Percentiles rank a stretch among this genome's conserved stretches.
Evolutionary conservation across 2,888 invertebrate species (phyloP).

Genomic region (Euphydryas editha): DNA sequence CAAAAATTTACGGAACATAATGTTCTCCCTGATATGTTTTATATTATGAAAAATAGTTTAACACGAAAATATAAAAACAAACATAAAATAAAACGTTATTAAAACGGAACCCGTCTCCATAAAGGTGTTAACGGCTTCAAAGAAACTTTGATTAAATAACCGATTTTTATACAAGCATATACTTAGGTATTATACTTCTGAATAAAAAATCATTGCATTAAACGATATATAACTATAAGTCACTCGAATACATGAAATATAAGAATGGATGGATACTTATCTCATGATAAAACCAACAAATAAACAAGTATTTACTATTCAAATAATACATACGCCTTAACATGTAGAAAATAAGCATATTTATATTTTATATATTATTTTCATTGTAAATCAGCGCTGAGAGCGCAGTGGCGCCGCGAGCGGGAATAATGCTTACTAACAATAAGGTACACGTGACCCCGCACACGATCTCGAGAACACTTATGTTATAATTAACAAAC

Average conservation of each 20-base stretch:
- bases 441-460: conserved; percentile 58
- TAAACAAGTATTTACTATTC: background rate
- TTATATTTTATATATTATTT: background rate
- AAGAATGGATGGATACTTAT: background rate
- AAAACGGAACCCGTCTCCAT: conserved; percentile 24
- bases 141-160: background rate
- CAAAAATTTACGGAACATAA: conserved; percentile 64
- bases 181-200: background rate
- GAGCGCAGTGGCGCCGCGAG: conserved; percentile 57
- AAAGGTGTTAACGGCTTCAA: conserved; percentile 11
- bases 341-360: conserved; percentile 31
- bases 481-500: conserved; percentile 10
- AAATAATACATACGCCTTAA: conserved; percentile 9
- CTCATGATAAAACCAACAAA: background rate
- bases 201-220: too few species aligned
- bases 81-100: conserved; percentile 30
- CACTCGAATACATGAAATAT: background rate
- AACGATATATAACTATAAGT: too few species aligned
- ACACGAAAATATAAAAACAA: conserved; percentile 39
- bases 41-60: conserved; percentile 64
- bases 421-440: conserved; percentile 56
- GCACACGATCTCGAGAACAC: conserved; percentile 53
- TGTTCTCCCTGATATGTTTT: conserved; percentile 65
- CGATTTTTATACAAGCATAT: background rate
- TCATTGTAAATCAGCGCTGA: conserved; percentile 20